Percentiles rank a stretch among this genome's conserved stretches.
phyloP scores from a whole-genome alignment of 2,113 vertebrate genomes.

The Platysternon megacephalum region DNA sequence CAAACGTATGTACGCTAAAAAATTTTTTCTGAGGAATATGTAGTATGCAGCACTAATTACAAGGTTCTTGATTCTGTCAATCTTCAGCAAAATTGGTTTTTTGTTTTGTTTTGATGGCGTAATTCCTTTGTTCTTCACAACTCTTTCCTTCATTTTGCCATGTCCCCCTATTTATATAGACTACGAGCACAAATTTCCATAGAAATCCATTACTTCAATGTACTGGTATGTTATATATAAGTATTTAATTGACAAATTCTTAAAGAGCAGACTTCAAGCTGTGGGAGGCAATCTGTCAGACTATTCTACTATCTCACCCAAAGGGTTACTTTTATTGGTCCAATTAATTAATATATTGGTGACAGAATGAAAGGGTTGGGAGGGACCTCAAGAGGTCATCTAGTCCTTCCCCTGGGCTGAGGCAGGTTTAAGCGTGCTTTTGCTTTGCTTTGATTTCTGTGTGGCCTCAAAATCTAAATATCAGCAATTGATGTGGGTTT shows the following conservation, averaged over 20 bases:
- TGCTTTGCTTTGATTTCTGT: background rate
- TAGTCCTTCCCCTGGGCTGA: too few species aligned
- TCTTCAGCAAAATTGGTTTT: background rate
- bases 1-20: background rate
- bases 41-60: too few species aligned
- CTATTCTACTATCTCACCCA: background rate
- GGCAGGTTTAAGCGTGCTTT: too few species aligned
- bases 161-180: fast-evolving
- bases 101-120: background rate
- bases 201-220: background rate
- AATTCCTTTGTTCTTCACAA: background rate
- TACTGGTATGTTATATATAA: background rate
- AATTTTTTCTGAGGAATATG: background rate
- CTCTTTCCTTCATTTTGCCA: background rate
- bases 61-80: too few species aligned
- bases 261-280: background rate
- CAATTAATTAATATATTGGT: background rate
- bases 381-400: too few species aligned
- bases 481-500: background rate
- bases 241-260: background rate
- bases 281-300: background rate
- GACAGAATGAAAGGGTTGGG: too few species aligned
- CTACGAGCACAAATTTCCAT: background rate
- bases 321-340: background rate
- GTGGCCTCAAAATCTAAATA: background rate